Evolutionary conservation across 2,888 invertebrate genomes (phyloP).

Genomic region (Cybosia mesomella): DNA sequence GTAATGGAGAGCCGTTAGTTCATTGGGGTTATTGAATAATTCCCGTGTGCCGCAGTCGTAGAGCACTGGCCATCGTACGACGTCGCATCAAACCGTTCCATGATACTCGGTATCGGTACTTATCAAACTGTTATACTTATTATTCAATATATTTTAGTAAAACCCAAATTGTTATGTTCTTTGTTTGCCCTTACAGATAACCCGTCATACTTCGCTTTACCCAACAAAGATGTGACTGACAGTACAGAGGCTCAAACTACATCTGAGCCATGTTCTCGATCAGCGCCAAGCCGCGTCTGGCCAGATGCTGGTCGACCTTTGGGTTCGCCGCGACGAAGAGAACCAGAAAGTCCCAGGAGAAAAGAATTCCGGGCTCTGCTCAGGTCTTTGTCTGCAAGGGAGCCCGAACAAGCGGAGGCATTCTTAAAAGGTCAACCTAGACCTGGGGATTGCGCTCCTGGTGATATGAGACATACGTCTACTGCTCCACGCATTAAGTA

Average conservation of each 20-base stretch:
- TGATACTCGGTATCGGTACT: conserved; percentile 63
- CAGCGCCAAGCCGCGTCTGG: conserved; percentile 90
- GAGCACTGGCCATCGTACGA: conserved; percentile 56
- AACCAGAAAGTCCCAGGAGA: conserved; percentile 79
- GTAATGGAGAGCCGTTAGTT: conserved; percentile 83
- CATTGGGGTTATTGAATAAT: conserved; percentile 86
- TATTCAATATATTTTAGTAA: conserved; percentile 9
- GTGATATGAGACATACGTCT: conserved; percentile 80
- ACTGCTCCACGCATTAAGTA: conserved; percentile 82
- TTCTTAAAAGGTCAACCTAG: conserved; percentile 90
- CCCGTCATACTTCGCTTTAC: conserved; percentile 92
- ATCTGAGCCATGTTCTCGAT: conserved; percentile 88
- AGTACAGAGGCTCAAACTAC: conserved; percentile 62
- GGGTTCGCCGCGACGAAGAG: conserved; percentile 73
- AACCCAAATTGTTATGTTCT: conserved; percentile 1
- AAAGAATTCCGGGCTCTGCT: conserved; percentile 88
- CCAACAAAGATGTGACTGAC: conserved; percentile 82
- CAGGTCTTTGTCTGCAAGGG: conserved; percentile 89
- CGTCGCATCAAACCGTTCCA: conserved; percentile 48
- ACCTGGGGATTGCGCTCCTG: conserved; percentile 89
- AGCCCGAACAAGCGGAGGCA: conserved; percentile 88
- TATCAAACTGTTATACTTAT: conserved; percentile 15
- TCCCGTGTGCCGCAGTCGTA: conserved; percentile 69
- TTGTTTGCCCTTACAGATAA: conserved; percentile 88
- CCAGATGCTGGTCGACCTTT: conserved; percentile 71